These are phyloP conservation scores for Actinernus sp. DNA, from an alignment of 92 coral and sea anemone genomes.

Conservation along the genomic window DNA sequence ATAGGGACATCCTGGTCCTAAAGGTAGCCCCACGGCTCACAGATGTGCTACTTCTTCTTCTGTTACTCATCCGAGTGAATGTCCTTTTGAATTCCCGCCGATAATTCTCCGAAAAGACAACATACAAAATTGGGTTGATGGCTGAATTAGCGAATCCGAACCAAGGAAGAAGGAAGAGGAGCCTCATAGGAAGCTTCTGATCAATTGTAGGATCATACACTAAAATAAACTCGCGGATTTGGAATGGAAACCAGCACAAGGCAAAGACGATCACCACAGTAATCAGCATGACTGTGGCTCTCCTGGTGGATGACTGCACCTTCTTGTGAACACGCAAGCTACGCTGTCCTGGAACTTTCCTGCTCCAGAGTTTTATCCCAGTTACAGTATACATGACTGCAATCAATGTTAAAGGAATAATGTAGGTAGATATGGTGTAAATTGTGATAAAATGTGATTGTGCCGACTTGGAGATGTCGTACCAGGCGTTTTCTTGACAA, in stretches of 20 bases:
- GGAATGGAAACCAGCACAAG: slow-evolving; percentile 71
- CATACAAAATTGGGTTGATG: slow-evolving; percentile 73
- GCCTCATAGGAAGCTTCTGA: slow-evolving; percentile 17
- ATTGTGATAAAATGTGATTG: not conserved
- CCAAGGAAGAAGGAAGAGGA: slow-evolving; percentile 51
- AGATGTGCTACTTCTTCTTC: slow-evolving; percentile 13
- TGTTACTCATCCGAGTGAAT: slow-evolving; percentile 12
- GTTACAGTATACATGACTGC: slow-evolving; percentile 40
- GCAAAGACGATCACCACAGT: slow-evolving; percentile 73
- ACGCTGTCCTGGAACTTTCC: slow-evolving; percentile 73
- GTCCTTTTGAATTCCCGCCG: slow-evolving; percentile 73
- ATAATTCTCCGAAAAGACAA: slow-evolving; percentile 74
- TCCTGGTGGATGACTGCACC: slow-evolving; percentile 52
- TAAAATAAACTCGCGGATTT: slow-evolving; percentile 27
- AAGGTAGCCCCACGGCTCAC: slow-evolving; percentile 36
- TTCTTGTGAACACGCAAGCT: slow-evolving; percentile 40
- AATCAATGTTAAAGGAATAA: slow-evolving; percentile 47
- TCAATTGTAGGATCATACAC: not conserved
- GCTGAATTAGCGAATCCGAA: slow-evolving; percentile 74
- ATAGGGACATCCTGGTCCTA: slow-evolving; percentile 35
- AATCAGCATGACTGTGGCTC: slow-evolving; percentile 73
- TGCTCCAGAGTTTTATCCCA: slow-evolving; percentile 63
- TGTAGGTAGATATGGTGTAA: slow-evolving; percentile 34
- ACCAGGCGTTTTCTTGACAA: slow-evolving; percentile 48
- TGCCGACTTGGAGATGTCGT: not conserved